Evolutionary conservation across 2,888 invertebrate species (phyloP).

Genomic region (Phortica okadai): DNA sequence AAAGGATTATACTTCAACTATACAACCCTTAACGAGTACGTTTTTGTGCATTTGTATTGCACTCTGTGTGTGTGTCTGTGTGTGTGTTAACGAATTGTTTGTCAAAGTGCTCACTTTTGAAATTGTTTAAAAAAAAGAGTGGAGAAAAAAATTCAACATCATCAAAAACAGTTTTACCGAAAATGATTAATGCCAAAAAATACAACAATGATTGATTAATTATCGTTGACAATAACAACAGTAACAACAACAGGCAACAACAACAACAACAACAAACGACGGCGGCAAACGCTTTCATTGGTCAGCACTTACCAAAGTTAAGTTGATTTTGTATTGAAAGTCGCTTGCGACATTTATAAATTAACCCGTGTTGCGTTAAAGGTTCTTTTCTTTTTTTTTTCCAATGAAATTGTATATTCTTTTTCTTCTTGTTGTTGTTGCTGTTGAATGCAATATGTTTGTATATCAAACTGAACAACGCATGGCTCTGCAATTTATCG

Average conservation of each 20-base stretch:
- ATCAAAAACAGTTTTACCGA: conserved; percentile 5
- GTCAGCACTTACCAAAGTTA: background rate
- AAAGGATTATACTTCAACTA: background rate
- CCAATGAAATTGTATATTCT: conserved; percentile 1
- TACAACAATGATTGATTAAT: conserved; percentile 67
- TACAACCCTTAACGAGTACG: background rate
- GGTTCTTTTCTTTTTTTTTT: background rate
- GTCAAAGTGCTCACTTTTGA: conserved; percentile 5
- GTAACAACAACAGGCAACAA: conserved; percentile 37
- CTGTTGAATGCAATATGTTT: no score
- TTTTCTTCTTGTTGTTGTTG: no score
- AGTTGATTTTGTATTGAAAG: background rate
- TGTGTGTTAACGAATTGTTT: no score
- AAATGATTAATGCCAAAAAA: conserved; percentile 34
- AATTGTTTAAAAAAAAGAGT: background rate
- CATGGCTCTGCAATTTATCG: no score
- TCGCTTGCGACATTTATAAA: conserved; percentile 25
- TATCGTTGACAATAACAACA: conserved; percentile 65
- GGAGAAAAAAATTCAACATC: background rate
- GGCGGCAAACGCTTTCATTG: background rate
- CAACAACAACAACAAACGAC: no score
- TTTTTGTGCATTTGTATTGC: no score
- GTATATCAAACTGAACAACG: no score
- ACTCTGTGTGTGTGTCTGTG: no score
- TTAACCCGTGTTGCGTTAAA: conserved; percentile 7